A percentile compares a stretch with the other conserved stretches of the same genome.
These are phyloP conservation scores for Galerucella calmariensis DNA, from an alignment of 2,888 invertebrate species.

Conservation along the genomic window DNA sequence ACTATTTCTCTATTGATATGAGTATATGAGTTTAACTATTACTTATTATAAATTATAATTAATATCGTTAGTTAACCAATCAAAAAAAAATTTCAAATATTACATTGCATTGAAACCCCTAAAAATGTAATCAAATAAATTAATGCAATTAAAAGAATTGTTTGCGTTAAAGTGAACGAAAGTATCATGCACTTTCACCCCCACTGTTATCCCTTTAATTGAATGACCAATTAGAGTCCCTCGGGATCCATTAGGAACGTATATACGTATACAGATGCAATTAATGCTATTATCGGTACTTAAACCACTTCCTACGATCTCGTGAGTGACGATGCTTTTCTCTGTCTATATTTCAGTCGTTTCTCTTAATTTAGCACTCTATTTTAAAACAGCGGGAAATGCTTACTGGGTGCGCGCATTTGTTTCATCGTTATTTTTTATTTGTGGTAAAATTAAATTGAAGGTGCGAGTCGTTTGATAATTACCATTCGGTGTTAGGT, in stretches of 20 bases:
- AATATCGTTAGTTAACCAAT: too few species aligned
- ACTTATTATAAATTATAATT: too few species aligned
- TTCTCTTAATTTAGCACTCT: slow-evolving; percentile 11
- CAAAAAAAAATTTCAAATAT: not conserved
- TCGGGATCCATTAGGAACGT: slow-evolving; percentile 53
- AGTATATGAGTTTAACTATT: not conserved
- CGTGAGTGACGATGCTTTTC: slow-evolving; percentile 12
- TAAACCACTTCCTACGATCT: slow-evolving; percentile 45
- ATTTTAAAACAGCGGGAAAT: slow-evolving; percentile 3
- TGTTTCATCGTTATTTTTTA: not conserved
- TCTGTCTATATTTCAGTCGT: slow-evolving; percentile 1
- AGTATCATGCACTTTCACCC: slow-evolving; percentile 52
- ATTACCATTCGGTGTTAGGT: not conserved
- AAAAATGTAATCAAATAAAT: slow-evolving; percentile 23
- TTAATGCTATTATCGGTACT: slow-evolving; percentile 53
- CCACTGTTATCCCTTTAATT: slow-evolving; percentile 56
- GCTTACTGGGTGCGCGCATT: not conserved
- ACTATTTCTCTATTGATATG: too few species aligned
- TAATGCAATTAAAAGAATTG: slow-evolving; percentile 40
- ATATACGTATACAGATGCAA: slow-evolving; percentile 49
- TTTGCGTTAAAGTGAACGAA: slow-evolving; percentile 20
- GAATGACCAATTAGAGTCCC: slow-evolving; percentile 58
- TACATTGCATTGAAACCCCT: not conserved
- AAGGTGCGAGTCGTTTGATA: not conserved
- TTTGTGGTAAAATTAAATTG: not conserved